phyloP scores from a whole-genome alignment of 2,113 vertebrate genomes.

The Genyomyrus donnyi region DNA sequence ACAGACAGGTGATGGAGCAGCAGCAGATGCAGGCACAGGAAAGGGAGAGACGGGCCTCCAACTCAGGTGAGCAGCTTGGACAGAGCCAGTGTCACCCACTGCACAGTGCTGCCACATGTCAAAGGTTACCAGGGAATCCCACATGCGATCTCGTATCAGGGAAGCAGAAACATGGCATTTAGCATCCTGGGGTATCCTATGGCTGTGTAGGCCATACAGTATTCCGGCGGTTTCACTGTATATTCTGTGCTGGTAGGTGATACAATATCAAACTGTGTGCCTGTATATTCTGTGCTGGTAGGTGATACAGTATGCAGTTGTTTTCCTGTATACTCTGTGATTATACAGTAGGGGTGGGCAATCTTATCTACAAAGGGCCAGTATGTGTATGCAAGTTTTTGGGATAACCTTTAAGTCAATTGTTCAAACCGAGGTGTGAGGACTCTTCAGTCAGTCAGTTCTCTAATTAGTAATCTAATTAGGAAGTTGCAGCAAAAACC shows the following conservation, averaged over 20 bases:
- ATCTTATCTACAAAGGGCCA: no score
- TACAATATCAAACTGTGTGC: neutral
- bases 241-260: neutral
- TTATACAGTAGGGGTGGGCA: neutral
- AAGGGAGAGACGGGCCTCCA: constrained; percentile 85
- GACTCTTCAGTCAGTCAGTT: no score
- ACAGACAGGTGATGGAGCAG: constrained; percentile 86
- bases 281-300: neutral
- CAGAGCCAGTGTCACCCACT: neutral
- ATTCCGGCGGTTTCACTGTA: neutral
- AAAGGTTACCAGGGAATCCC: neutral
- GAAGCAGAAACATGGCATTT: neutral
- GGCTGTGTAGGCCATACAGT: neutral
- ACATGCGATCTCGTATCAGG: neutral
- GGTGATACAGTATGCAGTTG: neutral
- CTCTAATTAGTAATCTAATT: no score
- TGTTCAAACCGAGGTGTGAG: no score
- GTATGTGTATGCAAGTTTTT: no score
- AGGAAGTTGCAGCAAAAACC: neutral
- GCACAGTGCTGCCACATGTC: neutral
- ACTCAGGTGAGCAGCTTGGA: constrained; percentile 69
- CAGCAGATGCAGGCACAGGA: constrained; percentile 78
- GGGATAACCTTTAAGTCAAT: no score
- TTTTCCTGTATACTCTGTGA: neutral
- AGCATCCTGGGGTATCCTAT: neutral